Base-by-base conservation (phyloP, 1,140 invertebrate species). In the Mya arenaria region DNA sequence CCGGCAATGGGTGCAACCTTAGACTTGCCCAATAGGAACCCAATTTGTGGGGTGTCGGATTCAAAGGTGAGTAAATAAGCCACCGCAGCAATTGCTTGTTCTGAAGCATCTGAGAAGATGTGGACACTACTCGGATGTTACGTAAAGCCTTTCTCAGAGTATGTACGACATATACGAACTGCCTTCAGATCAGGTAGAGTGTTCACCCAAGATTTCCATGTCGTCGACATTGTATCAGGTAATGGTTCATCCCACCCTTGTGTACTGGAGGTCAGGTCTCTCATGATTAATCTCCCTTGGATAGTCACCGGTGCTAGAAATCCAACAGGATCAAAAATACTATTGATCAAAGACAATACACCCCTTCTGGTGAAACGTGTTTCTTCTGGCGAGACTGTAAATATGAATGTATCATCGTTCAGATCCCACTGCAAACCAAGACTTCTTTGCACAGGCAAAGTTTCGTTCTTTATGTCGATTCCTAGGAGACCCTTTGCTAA, bases 261-360 rank as follows among this genome's bases (percentile, higher is more conserved):
- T 66, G 63, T 5, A 32, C 5, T 28, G 13, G 23, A 10, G 23
- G 63, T 36, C 25, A 66, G 25, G 25, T 66, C 23, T 15, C 23
- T 5, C 23, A 32, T 10, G 13, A 32, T 32, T 28, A 66, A 13
- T 66, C 32, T 66, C 23, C 25, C 25, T 28, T 32, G 5, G 10
- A 66, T 66, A 13, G 63, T 66, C 13, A 66, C 25, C 13, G 25
- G 23, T 8, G 17, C 25, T 25, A 60, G 25, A 75, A 84, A 41
- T 86, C 82, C 41, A 44, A 87, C 10, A 79, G 28, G 48, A 25
- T 75, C 77, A 23, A 25, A 48, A 15, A 62, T 36, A 30, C 15
- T 73, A 15, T 58, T 73, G 13, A 86, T 30, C 1, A 55, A 81
- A 17, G 86, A 80, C 1, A 85, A 56, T 30, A 87, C 55, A 32